Evolutionary conservation across 2,113 vertebrate species (phyloP), one percentile per base, ranked within the genome.

Genomic region (Puma concolor): DNA sequence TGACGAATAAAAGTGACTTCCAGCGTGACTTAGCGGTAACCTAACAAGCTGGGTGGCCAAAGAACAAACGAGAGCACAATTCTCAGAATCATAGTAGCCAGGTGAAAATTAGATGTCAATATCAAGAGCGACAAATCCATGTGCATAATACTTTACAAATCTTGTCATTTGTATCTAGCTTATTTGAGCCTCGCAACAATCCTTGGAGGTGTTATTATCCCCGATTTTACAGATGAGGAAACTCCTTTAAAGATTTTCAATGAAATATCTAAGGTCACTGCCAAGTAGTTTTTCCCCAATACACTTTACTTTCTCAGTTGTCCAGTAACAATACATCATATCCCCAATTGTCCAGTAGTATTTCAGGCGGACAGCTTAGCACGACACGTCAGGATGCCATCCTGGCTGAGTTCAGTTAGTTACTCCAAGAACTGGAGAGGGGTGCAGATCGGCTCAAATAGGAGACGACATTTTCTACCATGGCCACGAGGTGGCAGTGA

Each of bases 401-500:
- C 21, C 15, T 52, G 36, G 19, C 11, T 72, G 33, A 29, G 19
- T 54, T 69, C 33, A 57, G 11, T 88, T 60, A n/a, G 54, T 10
- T 9, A 25, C 27, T 72, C 38, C 10, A 25, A 23, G 15, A 76
- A 27, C 5, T 1, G 0, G 15, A 86, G 7, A 92, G 23, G 3
- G 1, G 0, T 1, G 6, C 5, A 3, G 16, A n/a, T 0, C 7
- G 27, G 23, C 4, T 36, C 9, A 15, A 66, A n/a, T 3, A 21
- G 25, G 66, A 83, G 17, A 44, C 2, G 23, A 41, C 36, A 31
- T 41, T 89, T 86, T 96, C 54, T 0, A 48, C 25, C 2, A 44
- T 13, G 7, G 0, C 95, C 97, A 84, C 91, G 69, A 97, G 97
- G 69, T 93, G 97, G 93, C 96, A 95, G 88, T 66, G 5, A 91